These are phyloP conservation scores for Dynastes hyllus DNA, from an alignment of 2,888 invertebrate genomes.

Conservation along the genomic window DNA sequence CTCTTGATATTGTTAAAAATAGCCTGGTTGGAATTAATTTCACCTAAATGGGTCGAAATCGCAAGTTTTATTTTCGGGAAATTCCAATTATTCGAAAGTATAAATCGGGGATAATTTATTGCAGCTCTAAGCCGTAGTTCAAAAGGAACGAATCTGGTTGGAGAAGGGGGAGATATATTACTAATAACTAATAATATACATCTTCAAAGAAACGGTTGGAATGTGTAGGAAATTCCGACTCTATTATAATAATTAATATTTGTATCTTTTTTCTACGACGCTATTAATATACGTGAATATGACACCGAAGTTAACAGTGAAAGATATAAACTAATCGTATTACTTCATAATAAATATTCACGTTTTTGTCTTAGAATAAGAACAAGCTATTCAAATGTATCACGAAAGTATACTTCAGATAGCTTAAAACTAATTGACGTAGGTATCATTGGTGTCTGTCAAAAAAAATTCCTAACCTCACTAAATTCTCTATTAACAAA, in stretches of 20 bases:
- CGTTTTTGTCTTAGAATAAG: no score
- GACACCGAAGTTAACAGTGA: constrained; percentile 9
- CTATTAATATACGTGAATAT: constrained; percentile 33
- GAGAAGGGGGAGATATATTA: constrained; percentile 16
- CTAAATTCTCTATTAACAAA: no score
- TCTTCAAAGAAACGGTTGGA: constrained; percentile 46
- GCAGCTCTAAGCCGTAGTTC: constrained; percentile 22
- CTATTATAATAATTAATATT: constrained; percentile 45
- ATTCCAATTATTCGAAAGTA: background rate
- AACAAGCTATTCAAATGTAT: no score
- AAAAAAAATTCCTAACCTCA: no score
- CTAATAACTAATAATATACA: constrained; percentile 46
- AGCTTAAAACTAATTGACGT: no score
- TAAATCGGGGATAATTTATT: constrained; percentile 31
- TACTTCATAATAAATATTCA: constrained; percentile 33
- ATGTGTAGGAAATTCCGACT: constrained; percentile 21
- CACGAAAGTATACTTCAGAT: no score
- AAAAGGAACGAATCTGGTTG: constrained; percentile 1
- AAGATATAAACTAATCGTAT: constrained; percentile 35
- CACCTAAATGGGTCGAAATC: constrained; percentile 18
- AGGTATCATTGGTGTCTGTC: no score
- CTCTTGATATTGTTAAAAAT: constrained; percentile 23
- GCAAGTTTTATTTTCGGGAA: constrained; percentile 34
- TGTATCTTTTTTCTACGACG: background rate
- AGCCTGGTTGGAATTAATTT: background rate